Evolutionary conservation across 2,888 invertebrate genomes (phyloP).

Genomic region (Nineta flava): DNA sequence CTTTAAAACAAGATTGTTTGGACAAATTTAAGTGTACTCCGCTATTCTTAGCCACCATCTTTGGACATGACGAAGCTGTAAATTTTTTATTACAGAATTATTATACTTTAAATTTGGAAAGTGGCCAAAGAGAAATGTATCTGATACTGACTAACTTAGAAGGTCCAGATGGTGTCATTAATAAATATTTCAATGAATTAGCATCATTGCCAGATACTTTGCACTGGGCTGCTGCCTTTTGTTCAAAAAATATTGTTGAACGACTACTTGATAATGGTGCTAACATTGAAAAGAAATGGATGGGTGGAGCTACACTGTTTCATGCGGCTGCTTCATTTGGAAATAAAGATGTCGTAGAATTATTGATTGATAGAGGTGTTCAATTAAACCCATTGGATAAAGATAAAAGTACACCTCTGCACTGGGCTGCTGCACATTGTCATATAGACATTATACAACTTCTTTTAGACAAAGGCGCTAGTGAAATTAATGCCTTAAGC

Average conservation of each 20-base stretch:
- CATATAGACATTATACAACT: not conserved
- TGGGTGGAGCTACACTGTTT: not conserved
- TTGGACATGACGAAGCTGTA: not conserved
- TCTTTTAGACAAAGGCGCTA: not conserved
- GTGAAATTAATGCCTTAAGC: not conserved
- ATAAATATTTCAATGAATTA: not conserved
- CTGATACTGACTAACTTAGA: not conserved
- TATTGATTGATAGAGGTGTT: not conserved
- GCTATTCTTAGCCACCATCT: not conserved
- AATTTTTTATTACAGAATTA: not conserved
- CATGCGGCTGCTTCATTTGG: not conserved
- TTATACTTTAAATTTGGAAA: not conserved
- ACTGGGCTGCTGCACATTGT: not conserved
- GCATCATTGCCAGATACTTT: not conserved
- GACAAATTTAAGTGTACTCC: not conserved
- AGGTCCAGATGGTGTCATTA: not conserved
- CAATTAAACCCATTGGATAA: not conserved
- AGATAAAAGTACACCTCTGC: not conserved
- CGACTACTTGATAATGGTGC: not conserved
- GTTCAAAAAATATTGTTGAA: not conserved
- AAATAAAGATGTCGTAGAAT: not conserved
- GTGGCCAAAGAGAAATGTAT: not conserved
- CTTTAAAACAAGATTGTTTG: too few relatives aligned
- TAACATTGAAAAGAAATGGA: not conserved
- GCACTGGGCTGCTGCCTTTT: not conserved